Percentiles rank a stretch among this genome's conserved stretches.
These are phyloP conservation scores for Therioaphis trifolii DNA, from an alignment of 2,888 invertebrate genomes.

Conservation along the genomic window DNA sequence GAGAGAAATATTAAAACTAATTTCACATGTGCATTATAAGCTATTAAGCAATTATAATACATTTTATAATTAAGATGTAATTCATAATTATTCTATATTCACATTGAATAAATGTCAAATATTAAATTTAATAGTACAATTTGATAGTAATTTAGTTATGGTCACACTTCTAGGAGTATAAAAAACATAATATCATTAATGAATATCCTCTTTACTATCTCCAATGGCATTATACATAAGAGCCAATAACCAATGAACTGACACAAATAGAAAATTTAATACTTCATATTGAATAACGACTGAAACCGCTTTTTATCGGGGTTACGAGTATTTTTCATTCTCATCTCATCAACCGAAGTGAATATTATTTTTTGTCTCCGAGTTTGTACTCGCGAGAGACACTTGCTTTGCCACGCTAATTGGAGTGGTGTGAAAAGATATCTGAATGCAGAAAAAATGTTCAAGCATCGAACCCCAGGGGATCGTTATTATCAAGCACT, in stretches of 20 bases:
- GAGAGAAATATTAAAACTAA: no score
- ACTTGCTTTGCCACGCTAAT: conserved; percentile 51
- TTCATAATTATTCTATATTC: no score
- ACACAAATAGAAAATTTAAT: neutral
- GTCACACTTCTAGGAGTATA: no score
- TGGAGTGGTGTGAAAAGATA: conserved; percentile 51
- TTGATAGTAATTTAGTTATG: no score
- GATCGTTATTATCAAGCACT: conserved; percentile 58
- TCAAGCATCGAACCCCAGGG: conserved; percentile 45
- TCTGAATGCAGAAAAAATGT: conserved; percentile 42
- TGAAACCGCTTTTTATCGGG: neutral
- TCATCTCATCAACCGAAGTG: neutral
- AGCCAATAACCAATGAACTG: neutral
- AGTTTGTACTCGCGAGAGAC: neutral
- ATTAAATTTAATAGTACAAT: no score
- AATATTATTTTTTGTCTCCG: conserved; percentile 43
- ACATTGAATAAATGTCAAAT: no score
- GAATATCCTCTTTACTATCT: no score
- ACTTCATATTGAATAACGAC: neutral
- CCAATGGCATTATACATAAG: no score
- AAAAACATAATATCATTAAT: no score
- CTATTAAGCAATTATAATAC: no score
- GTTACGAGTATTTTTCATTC: conserved; percentile 4
- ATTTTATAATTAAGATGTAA: no score
- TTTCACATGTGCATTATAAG: no score